Evolutionary conservation across 2,888 invertebrate genomes (phyloP), one percentile per base, ranked within the genome.

Genomic region (Pristionchus entomophagus): DNA sequence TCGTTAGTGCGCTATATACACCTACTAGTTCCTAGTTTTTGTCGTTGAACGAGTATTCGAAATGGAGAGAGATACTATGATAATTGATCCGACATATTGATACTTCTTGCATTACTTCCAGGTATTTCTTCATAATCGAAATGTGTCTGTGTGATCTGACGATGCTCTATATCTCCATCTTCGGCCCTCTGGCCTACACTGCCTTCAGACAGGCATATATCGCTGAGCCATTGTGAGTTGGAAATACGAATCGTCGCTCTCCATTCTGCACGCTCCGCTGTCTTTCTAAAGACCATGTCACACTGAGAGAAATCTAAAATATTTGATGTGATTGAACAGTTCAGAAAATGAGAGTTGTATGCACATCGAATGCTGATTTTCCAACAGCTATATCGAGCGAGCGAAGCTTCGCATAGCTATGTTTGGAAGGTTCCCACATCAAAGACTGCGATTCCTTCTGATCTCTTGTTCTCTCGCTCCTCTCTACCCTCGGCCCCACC

Each of bases 81-180:
- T n/a, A n/a, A n/a, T n/a, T n/a, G n/a, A n/a, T n/a, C n/a, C n/a
- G n/a, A n/a, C n/a, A n/a, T n/a, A n/a, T n/a, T n/a, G n/a, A n/a
- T n/a, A n/a, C n/a, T n/a, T n/a, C n/a, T n/a, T n/a, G n/a, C n/a
- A n/a, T n/a, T n/a, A n/a, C n/a, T n/a, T 59, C 19, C 78, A 78
- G 78, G n/a, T 78, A 78, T 29, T 78, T 49, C 51, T 78, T 78
- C 78, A 51, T 78, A 14, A 78, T 78, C 45, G 49, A 49, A 29
- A 78, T 78, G 78, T 78, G 78, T 49, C 19, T 78, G 19, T 78
- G 78, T 29, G 78, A 78, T 19, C 51, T 78, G 49, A 78, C 78
- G 22, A 78, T 78, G 45, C 49, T 78, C 29, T 45, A 49, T 32
- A 49, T 78, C 51, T 78, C 78, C 45, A 29, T 78, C 32, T 26